phyloP scores from a whole-genome alignment of 2,113 vertebrate genomes.

The Anoura caudifer region DNA sequence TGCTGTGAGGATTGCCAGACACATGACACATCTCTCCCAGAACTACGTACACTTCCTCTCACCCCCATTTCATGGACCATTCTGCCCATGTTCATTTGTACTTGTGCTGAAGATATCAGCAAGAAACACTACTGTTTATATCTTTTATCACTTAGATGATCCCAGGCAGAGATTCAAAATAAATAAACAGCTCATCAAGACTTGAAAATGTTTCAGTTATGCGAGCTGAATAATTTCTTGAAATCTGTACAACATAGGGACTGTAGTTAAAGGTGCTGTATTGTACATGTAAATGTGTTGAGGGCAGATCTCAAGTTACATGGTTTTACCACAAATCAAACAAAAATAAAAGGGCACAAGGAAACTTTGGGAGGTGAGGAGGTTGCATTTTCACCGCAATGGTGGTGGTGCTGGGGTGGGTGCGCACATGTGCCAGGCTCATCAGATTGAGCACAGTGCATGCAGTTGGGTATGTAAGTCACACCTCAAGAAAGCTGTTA shows the following conservation, averaged over 20 bases:
- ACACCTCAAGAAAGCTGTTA: neutral
- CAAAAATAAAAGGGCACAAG: neutral
- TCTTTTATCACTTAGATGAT: constrained; percentile 38
- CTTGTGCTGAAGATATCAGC: neutral
- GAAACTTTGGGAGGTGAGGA: neutral
- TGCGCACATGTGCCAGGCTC: neutral
- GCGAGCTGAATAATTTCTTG: neutral
- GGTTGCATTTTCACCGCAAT: neutral
- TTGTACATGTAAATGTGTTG: neutral
- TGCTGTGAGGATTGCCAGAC: neutral
- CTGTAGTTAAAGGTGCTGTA: too few relatives aligned
- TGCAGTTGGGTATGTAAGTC: neutral
- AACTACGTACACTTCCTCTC: neutral
- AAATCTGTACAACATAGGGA: neutral
- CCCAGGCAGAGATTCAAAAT: constrained; percentile 25
- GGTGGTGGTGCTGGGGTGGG: neutral
- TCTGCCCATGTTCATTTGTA: constrained; percentile 33
- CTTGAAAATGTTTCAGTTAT: constrained; percentile 17
- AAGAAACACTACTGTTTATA: constrained; percentile 15
- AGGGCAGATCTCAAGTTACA: neutral
- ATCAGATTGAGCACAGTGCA: neutral
- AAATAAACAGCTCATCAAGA: constrained; percentile 24
- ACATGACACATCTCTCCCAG: neutral
- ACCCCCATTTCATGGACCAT: constrained; percentile 35
- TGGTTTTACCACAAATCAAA: neutral